Conservation (phyloP, 2,888 invertebrate genomes). For the Drosophila neonasuta region DNA sequence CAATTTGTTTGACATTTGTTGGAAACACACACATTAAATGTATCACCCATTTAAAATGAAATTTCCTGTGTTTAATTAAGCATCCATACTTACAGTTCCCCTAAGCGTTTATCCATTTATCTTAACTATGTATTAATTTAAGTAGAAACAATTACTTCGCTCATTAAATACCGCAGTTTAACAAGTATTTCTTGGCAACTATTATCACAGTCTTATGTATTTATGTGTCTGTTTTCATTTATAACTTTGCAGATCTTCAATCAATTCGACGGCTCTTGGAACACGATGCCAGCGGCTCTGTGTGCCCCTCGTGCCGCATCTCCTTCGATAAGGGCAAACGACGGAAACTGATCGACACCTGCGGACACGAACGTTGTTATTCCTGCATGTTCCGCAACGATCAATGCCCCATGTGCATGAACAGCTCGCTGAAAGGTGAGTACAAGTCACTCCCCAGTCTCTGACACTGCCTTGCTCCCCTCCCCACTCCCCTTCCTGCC, state of each 20-base stretch:
- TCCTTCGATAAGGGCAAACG: constrained; percentile 98
- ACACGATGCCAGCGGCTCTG: constrained; percentile 87
- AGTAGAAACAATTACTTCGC: constrained; percentile 3
- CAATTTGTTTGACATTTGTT: not conserved
- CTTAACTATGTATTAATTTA: constrained; percentile 4
- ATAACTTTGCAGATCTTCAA: constrained; percentile 88
- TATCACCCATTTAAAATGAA: not conserved
- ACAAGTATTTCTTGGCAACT: constrained; percentile 4
- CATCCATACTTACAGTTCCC: not conserved
- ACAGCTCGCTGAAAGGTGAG: constrained; percentile 81
- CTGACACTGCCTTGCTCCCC: not conserved
- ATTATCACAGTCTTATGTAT: constrained; percentile 13
- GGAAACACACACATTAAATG: not conserved
- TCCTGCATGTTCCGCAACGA: constrained; percentile 96
- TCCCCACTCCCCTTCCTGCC: constrained; percentile 8
- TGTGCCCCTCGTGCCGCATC: constrained; percentile 94
- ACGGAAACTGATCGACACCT: constrained; percentile 95
- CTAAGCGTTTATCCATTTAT: constrained; percentile 3
- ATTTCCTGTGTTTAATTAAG: not conserved
- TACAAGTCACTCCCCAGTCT: constrained; percentile 20
- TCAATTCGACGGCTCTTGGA: constrained; percentile 91
- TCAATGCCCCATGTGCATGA: constrained; percentile 92
- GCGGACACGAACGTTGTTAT: constrained; percentile 97
- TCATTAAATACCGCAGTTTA: not conserved
- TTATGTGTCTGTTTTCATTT: constrained; percentile 16